These are phyloP conservation scores for Columba janthina DNA, from an alignment of 2,113 vertebrate species.

Conservation along the genomic window DNA sequence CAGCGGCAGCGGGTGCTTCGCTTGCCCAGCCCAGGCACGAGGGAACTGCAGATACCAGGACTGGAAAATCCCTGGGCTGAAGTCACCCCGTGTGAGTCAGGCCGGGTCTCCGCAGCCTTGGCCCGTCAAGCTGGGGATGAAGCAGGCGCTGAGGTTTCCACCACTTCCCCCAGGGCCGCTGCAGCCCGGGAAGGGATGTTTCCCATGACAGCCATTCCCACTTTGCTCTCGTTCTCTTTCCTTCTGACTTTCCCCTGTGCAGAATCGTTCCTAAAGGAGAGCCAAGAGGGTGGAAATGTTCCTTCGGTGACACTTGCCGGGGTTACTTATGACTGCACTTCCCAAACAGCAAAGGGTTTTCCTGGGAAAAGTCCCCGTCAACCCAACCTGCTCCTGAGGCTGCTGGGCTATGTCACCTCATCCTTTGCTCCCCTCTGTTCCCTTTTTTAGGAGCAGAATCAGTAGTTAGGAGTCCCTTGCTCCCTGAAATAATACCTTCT, in stretches of 20 bases:
- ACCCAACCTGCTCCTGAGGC: not conserved
- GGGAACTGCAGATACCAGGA: not conserved
- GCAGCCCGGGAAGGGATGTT: not conserved
- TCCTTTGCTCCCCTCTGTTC: not conserved
- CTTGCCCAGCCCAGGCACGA: not conserved
- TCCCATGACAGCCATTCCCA: conserved; percentile 21
- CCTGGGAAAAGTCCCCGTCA: not conserved
- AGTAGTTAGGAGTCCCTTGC: not conserved
- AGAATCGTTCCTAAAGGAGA: conserved; percentile 6
- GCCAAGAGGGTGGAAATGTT: conserved; percentile 42
- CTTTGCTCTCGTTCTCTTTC: conserved; percentile 2
- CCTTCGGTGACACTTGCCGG: not conserved
- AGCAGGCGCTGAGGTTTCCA: not conserved
- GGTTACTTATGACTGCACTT: conserved; percentile 4
- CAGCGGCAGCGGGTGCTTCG: fast-evolving
- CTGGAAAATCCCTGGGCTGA: conserved; percentile 35
- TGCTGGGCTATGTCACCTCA: not conserved
- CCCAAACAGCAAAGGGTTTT: not conserved
- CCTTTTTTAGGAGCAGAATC: not conserved
- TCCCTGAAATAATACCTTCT: not conserved
- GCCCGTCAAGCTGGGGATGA: not conserved
- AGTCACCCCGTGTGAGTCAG: not conserved
- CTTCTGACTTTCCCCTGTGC: conserved; percentile 9
- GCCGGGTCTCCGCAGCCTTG: not conserved
- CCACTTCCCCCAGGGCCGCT: not conserved